Base-by-base conservation (phyloP, 2,113 vertebrate species). In the Platycercus adscitus region DNA sequence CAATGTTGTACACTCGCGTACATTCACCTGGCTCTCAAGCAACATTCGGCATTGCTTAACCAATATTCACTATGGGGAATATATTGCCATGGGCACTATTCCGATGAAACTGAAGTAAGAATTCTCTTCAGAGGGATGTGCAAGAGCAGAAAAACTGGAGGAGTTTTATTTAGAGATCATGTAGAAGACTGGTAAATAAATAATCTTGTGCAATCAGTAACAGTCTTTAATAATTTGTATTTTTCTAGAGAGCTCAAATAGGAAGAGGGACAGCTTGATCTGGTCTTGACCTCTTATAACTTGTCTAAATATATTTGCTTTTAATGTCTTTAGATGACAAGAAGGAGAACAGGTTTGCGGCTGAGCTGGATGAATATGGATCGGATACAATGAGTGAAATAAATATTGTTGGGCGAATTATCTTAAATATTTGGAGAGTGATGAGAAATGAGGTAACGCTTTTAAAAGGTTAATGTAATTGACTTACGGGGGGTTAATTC, bases 341-440 rank as follows among this genome's bases (percentile, higher is more conserved):
- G 86, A 98, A 98, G 88, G 99, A 99, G 61, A 99, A 99, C 93
- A 98, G 98, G 73, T 99, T 99, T 91, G 46, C 98, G 11, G 91
- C 98, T 11, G 99, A 99, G 87, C 97, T 98, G 96, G 99, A 99
- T 88, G 99, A 99, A 50, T 99, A 99, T 26, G 99, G 99, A 24
- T 98, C 99, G 0, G 99, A 99, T 97, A 99, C 99, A 97, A 99
- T 99, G 99, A 98, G 98, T 12, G 99, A 99, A 97, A 99, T 99
- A 97, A 97, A 99, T 96, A 98, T 99, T 72, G 97, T 99, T 41
- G 99, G 99, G 26, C 98, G 99, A 60, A 98, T 99, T 96, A 97
- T 98, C 70, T 97, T 99, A 86, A 99, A 99, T 98, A 95, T 99
- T 95, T 99, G 99, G 99, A 99, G 99, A 97, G 98, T 99, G 94